Conservation (phyloP, 2,113 vertebrate species). For the Fukomys damarensis region DNA sequence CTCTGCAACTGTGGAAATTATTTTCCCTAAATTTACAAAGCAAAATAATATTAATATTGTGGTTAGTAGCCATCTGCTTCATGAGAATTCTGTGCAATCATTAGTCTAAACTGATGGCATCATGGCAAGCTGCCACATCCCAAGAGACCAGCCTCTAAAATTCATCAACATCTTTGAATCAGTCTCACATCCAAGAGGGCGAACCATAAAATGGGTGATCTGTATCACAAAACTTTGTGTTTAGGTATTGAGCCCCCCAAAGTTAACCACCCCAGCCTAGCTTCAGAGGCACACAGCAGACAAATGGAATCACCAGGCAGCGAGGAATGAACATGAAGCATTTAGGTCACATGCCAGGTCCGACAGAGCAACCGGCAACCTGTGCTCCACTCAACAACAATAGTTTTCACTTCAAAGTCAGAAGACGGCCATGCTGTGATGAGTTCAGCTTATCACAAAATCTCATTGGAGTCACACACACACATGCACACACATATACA, state of each 20-base stretch:
- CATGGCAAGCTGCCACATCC: constrained; percentile 70
- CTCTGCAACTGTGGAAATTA: constrained; percentile 76
- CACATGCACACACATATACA: background rate
- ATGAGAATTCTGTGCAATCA: constrained; percentile 79
- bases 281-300: background rate
- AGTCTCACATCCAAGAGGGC: constrained; percentile 35
- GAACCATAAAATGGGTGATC: constrained; percentile 35
- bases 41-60: constrained; percentile 83
- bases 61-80: constrained; percentile 84
- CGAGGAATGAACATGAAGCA: constrained; percentile 52
- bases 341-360: constrained; percentile 39
- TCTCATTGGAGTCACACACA: constrained; percentile 58
- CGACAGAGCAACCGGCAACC: constrained; percentile 33
- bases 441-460: constrained; percentile 64
- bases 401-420: constrained; percentile 69
- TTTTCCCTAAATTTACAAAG: constrained; percentile 75
- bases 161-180: constrained; percentile 56
- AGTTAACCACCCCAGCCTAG: background rate
- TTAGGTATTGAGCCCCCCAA: constrained; percentile 39
- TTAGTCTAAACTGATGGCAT: constrained; percentile 82
- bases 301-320: background rate
- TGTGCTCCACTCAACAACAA: constrained; percentile 62
- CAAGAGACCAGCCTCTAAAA: constrained; percentile 68
- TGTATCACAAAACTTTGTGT: background rate
- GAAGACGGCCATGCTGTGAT: constrained; percentile 64